A percentile compares a stretch with the other conserved stretches of the same genome.
phyloP scores from a whole-genome alignment of 30 jellyfish, hydroid and myxozoan species.

The Hydractinia echinata region DNA sequence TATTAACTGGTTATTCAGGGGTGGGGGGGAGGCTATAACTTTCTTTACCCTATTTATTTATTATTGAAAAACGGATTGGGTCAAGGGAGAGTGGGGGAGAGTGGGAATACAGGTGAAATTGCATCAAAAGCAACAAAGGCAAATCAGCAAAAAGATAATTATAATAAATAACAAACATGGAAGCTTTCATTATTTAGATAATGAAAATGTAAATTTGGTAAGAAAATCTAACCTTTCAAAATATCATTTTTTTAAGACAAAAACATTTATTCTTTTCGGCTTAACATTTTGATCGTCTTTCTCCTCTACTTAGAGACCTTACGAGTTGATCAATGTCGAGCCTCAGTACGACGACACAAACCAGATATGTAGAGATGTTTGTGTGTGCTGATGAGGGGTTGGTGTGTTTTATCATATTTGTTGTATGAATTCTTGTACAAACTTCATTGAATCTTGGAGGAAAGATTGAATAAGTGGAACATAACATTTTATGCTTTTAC shows the following conservation, averaged over 20 bases:
- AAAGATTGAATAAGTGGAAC: background rate
- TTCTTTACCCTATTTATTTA: too few species aligned
- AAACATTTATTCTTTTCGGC: background rate
- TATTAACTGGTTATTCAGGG: too few species aligned
- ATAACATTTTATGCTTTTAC: background rate
- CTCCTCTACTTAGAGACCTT: conserved; percentile 2
- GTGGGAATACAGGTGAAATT: too few species aligned
- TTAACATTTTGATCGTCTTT: too few species aligned
- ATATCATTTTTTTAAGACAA: background rate
- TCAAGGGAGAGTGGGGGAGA: too few species aligned
- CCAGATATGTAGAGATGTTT: conserved; percentile 66
- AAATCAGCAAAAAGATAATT: too few species aligned
- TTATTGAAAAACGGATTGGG: too few species aligned
- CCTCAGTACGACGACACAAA: conserved; percentile 53
- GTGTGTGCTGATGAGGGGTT: conserved; percentile 60
- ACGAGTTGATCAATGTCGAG: conserved; percentile 39
- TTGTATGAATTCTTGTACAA: background rate
- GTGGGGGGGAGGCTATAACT: too few species aligned
- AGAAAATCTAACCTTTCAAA: background rate
- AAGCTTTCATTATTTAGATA: too few species aligned
- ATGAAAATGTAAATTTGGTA: background rate
- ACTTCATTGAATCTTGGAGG: background rate
- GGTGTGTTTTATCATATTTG: conserved; percentile 32
- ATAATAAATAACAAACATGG: too few species aligned
- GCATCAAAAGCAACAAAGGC: too few species aligned